These are phyloP conservation scores for Sminthurides aquaticus DNA, from an alignment of 2,888 invertebrate species.

Conservation along the genomic window DNA sequence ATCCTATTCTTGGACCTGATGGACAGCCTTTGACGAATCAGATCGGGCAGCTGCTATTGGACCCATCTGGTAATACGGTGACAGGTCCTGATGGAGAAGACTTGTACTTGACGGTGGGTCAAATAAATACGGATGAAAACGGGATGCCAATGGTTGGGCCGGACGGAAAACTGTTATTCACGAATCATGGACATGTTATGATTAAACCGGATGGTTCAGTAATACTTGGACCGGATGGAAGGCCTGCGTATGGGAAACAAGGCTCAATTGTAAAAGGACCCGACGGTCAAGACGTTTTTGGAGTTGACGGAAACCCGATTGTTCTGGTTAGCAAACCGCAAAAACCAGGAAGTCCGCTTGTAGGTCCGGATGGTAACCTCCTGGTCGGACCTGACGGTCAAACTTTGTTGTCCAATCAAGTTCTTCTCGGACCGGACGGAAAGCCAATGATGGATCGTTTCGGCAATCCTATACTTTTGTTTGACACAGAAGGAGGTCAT, in stretches of 20 bases:
- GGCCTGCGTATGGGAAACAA: background rate
- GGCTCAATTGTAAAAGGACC: background rate
- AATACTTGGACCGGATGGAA: constrained; percentile 12
- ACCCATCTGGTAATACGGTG: background rate
- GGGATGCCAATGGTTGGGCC: constrained; percentile 2
- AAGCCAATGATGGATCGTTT: background rate
- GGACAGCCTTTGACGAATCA: constrained; percentile 1
- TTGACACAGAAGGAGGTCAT: background rate
- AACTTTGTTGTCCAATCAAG: constrained; percentile 8
- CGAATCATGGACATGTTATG: constrained; percentile 8
- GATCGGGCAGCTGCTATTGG: background rate
- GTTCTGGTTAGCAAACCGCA: background rate
- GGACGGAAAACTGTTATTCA: constrained; percentile 1
- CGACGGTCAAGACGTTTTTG: background rate
- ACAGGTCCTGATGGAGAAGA: constrained; percentile 3
- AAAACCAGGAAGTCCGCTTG: background rate
- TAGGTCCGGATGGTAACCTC: background rate
- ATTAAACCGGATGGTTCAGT: background rate
- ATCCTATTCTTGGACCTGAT: constrained; percentile 3
- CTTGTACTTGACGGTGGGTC: background rate
- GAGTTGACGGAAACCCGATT: constrained; percentile 6
- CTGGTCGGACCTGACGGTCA: constrained; percentile 1
- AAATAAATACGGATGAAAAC: background rate
- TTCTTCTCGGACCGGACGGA: constrained; percentile 5
- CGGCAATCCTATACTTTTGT: background rate